Conservation (phyloP, 2,888 invertebrate species). For the Pimpla rufipes region DNA sequence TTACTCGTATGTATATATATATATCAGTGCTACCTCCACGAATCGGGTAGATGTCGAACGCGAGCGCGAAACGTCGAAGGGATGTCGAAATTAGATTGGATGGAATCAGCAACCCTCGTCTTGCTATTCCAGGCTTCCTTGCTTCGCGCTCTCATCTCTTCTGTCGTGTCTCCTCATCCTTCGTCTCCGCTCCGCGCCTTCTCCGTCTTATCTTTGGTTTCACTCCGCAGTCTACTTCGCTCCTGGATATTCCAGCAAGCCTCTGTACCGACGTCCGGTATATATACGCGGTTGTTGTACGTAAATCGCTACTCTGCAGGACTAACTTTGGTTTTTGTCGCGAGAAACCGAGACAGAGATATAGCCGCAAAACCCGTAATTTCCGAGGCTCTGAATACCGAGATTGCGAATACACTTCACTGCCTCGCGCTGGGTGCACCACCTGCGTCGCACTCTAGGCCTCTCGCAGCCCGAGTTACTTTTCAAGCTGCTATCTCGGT, state of each 20-base stretch:
- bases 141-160: constrained; percentile 28
- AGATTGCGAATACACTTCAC: constrained; percentile 45
- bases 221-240: constrained; percentile 46
- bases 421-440: constrained; percentile 2
- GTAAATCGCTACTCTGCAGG: constrained; percentile 8
- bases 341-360: constrained; percentile 21
- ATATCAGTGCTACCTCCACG: constrained; percentile 22
- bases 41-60: constrained; percentile 52
- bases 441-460: constrained; percentile 4
- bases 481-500: not conserved
- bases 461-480: constrained; percentile 18
- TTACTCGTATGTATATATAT: constrained; percentile 25
- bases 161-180: constrained; percentile 37
- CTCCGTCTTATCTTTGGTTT: constrained; percentile 60
- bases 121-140: constrained; percentile 58
- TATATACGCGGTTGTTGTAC: not conserved
- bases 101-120: constrained; percentile 73
- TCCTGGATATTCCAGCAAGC: constrained; percentile 33
- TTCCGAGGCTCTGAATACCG: constrained; percentile 32
- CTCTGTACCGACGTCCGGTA: not conserved
- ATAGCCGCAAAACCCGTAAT: constrained; percentile 47
- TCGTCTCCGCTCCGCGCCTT: constrained; percentile 36
- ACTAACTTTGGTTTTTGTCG: constrained; percentile 56
- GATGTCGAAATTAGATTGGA: constrained; percentile 77
- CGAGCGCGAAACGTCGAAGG: constrained; percentile 73